phyloP scores from a whole-genome alignment of 1,140 invertebrate species.

The Neoseiulus cucumeris region DNA sequence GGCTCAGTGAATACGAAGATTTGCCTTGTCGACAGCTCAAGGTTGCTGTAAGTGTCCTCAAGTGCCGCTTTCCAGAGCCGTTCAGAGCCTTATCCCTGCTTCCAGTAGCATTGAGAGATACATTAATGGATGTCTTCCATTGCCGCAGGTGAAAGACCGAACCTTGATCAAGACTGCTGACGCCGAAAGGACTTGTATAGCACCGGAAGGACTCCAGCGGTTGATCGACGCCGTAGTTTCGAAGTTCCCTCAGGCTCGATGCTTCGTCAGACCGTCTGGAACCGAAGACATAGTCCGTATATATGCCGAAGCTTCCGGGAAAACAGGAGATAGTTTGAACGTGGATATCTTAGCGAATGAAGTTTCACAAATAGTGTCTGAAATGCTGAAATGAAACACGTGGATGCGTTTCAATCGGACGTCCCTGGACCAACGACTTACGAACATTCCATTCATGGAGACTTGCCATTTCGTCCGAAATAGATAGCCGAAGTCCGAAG shows the following conservation, averaged over 20 bases:
- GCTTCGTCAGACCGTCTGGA: constrained; percentile 88
- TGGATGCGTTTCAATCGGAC: no score
- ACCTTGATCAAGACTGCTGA: constrained; percentile 60
- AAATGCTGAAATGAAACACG: no score
- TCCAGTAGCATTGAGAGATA: background rate
- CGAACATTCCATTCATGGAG: no score
- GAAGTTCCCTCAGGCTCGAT: constrained; percentile 46
- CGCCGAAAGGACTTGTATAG: constrained; percentile 55
- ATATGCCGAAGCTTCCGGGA: constrained; percentile 66
- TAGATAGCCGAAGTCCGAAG: no score
- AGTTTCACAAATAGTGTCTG: background rate
- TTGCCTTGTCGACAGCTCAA: constrained; percentile 72
- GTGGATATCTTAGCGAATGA: background rate
- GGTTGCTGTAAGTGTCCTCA: constrained; percentile 46
- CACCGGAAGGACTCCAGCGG: constrained; percentile 58
- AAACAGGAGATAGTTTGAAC: background rate
- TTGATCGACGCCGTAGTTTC: constrained; percentile 50
- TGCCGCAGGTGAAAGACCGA: constrained; percentile 28
- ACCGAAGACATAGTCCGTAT: constrained; percentile 91
- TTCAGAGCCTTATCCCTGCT: background rate
- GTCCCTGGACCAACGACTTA: no score
- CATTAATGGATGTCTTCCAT: background rate
- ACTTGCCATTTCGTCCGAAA: no score
- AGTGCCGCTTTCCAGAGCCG: background rate
- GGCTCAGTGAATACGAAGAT: constrained; percentile 60